A percentile compares a stretch with the other conserved stretches of the same genome.
These are phyloP conservation scores for Trissolcus basalis DNA, from an alignment of 1,140 invertebrate genomes.

Conservation along the genomic window DNA sequence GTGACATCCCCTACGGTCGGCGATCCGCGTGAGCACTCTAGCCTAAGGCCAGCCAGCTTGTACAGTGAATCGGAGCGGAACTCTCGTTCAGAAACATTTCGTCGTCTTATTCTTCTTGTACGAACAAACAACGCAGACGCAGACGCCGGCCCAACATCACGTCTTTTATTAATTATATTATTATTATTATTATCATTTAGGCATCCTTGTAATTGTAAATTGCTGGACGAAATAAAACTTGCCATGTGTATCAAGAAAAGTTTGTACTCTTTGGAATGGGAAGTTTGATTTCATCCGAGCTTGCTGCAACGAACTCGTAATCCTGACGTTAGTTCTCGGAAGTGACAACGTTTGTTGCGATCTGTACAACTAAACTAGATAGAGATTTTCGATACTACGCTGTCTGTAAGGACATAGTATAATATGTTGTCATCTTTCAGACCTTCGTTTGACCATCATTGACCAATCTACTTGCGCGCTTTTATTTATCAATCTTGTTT, in stretches of 20 bases:
- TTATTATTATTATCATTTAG: too few species aligned
- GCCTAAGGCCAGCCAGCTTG: constrained; percentile 22
- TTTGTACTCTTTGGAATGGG: too few species aligned
- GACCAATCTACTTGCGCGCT: background rate
- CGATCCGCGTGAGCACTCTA: constrained; percentile 2
- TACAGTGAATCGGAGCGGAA: constrained; percentile 29
- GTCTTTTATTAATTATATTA: too few species aligned
- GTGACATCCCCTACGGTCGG: constrained; percentile 58
- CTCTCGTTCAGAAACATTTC: constrained; percentile 65
- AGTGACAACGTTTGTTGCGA: background rate
- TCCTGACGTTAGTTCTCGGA: too few species aligned
- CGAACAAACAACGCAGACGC: constrained; percentile 25
- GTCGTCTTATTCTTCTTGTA: constrained; percentile 63
- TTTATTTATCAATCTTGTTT: background rate
- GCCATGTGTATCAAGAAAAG: too few species aligned
- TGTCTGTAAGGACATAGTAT: background rate
- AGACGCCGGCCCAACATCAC: background rate
- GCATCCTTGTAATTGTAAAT: too few species aligned
- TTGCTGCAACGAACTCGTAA: too few species aligned
- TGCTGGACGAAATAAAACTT: too few species aligned
- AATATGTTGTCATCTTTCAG: too few species aligned
- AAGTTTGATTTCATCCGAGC: too few species aligned
- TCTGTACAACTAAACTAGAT: constrained; percentile 38
- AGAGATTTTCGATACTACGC: constrained; percentile 61
- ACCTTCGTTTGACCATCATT: background rate